Base-by-base conservation (phyloP, 1,140 invertebrate species). In the Tetraneura akinire region DNA sequence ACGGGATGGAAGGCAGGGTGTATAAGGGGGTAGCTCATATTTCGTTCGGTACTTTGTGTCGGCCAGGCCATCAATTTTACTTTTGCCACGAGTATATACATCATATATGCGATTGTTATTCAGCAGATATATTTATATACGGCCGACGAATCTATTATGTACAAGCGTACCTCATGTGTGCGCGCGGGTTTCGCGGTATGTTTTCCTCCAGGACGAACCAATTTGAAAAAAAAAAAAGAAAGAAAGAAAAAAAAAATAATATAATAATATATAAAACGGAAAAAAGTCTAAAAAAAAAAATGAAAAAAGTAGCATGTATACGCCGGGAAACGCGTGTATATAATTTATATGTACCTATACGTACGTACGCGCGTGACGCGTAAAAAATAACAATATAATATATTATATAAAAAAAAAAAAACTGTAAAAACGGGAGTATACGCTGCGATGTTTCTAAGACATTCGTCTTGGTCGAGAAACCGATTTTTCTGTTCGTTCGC, bases 21-120 rank as follows among this genome's bases (percentile, higher is more conserved):
- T 42, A 10, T 37, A 4, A 37, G 3, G 64, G 64, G 64, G 55
- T 42, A 57, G 55, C 74, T 78, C 74, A 78, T 78, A 78, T 78
- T 78, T 78, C 74, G 74, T 78, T 78, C 42, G 74, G 74, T 78
- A 78, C 74, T 78, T 78, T 78, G 55, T 78, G 74, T 78, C 74
- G 55, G 74, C 74, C 55, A 21, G 74, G 74, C 74, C 74, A 78
- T 78, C 74, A 78, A 78, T 78, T 78, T 78, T 78, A 78, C 74
- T 78, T 78, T 78, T 78, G 74, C 74, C 53, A 78, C 74, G 37
- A 78, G 55, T 60, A 62, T 78, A 78, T 76, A n/a, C n/a, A 57
- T 57, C 73, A 76, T 57, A 76, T n/a, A n/a, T n/a, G n/a, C 53
- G 73, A 76, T 78, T 78, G 74, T 78, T 78, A 78, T 78, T 78